Conservation (phyloP, 1,140 invertebrate genomes). For the Drosophila funebris region DNA sequence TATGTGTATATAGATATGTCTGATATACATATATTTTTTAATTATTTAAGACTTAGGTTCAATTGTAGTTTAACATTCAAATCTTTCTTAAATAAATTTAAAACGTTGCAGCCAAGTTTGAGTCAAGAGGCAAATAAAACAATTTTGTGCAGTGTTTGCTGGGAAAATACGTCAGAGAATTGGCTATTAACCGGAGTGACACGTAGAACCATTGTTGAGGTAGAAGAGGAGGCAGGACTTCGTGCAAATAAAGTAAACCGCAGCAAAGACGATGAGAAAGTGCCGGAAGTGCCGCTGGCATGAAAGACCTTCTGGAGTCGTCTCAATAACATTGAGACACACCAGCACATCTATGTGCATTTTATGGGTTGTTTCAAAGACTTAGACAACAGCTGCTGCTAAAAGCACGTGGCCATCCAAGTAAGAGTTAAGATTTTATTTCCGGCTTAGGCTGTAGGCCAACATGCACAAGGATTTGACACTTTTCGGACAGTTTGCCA, state of each 20-base stretch:
- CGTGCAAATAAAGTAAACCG: slow-evolving; percentile 37
- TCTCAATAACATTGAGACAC: slow-evolving; percentile 18
- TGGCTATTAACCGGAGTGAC: slow-evolving; percentile 10
- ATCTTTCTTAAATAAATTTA: too few relatives aligned
- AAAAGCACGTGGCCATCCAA: slow-evolving; percentile 12
- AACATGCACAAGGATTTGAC: slow-evolving; percentile 42
- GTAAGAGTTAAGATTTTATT: slow-evolving; percentile 19
- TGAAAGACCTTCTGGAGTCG: neutral
- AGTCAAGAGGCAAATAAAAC: slow-evolving; percentile 43
- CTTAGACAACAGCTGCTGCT: slow-evolving; percentile 26
- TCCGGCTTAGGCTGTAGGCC: slow-evolving; percentile 32
- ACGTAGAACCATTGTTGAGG: slow-evolving; percentile 5
- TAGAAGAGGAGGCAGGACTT: slow-evolving; percentile 11
- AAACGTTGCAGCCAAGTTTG: slow-evolving; percentile 15
- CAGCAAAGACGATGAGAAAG: slow-evolving; percentile 19
- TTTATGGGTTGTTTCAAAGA: neutral
- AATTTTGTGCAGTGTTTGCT: slow-evolving; percentile 44
- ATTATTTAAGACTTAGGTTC: too few relatives aligned
- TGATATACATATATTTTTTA: too few relatives aligned
- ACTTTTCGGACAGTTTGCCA: slow-evolving; percentile 41
- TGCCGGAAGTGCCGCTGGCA: neutral
- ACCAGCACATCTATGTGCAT: neutral
- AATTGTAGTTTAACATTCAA: too few relatives aligned
- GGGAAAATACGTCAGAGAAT: slow-evolving; percentile 25
- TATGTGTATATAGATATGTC: too few relatives aligned